These are phyloP conservation scores for Cossypha niveicapilla DNA, from an alignment of 2,797 vertebrate genomes.

Conservation along the genomic window DNA sequence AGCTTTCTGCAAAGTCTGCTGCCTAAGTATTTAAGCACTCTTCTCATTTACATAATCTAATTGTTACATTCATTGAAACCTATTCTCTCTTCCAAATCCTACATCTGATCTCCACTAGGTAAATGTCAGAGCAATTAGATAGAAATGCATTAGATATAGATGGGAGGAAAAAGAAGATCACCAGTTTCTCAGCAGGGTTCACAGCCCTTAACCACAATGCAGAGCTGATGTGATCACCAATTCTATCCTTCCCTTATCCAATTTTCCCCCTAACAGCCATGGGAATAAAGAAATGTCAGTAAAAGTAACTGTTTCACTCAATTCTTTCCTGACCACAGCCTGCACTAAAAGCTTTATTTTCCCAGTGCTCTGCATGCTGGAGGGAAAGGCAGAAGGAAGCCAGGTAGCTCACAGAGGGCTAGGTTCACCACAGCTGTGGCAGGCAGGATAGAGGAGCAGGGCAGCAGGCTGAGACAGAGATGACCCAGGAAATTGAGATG, in stretches of 20 bases:
- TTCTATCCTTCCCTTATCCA: neutral
- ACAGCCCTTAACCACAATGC: neutral
- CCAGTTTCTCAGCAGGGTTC: neutral
- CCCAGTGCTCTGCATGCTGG: accelerated
- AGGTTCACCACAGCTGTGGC: neutral
- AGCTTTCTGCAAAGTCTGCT: neutral
- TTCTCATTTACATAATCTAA: conserved; percentile 30
- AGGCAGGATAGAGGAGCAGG: neutral
- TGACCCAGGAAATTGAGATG: neutral
- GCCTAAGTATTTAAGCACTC: neutral
- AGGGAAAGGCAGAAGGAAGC: neutral
- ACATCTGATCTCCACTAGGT: neutral
- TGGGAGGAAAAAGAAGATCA: neutral
- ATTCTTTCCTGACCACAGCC: neutral
- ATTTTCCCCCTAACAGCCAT: neutral
- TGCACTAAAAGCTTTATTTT: neutral
- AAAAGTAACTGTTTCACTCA: neutral
- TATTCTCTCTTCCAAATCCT: conserved; percentile 7
- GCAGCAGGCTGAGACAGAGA: neutral
- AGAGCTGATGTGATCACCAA: neutral
- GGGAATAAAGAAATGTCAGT: conserved; percentile 7
- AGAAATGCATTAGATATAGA: neutral
- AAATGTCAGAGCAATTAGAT: neutral
- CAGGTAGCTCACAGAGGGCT: neutral
- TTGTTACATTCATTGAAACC: conserved; percentile 4